phyloP scores from a whole-genome alignment of 2,113 vertebrate species.

The Rhagologus leucostigma region DNA sequence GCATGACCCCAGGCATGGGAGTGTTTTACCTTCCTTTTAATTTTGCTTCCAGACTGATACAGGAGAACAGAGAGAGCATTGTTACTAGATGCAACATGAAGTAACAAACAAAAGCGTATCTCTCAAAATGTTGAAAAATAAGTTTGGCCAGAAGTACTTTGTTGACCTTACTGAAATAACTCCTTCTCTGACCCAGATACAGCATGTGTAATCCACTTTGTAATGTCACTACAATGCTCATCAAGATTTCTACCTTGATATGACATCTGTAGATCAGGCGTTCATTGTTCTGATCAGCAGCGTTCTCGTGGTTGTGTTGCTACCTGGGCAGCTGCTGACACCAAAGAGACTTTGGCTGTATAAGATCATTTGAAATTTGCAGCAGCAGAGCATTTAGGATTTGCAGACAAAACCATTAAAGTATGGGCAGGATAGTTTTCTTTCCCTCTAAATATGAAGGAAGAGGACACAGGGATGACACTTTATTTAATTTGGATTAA shows the following conservation, averaged over 20 bases:
- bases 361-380: slow-evolving; percentile 71
- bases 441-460: slow-evolving; percentile 65
- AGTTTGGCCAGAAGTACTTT: slow-evolving; percentile 58
- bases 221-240: slow-evolving; percentile 67
- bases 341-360: slow-evolving; percentile 69
- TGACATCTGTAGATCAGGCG: slow-evolving; percentile 61
- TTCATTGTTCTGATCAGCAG: slow-evolving; percentile 73
- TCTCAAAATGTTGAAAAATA: slow-evolving; percentile 51
- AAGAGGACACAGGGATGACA: slow-evolving; percentile 67
- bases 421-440: slow-evolving; percentile 59
- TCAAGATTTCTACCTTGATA: slow-evolving; percentile 71
- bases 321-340: slow-evolving; percentile 61
- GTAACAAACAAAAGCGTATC: slow-evolving; percentile 38
- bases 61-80: not conserved
- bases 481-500: slow-evolving; percentile 73
- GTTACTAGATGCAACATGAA: not conserved
- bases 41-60: not conserved
- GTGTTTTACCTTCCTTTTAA: slow-evolving; percentile 9
- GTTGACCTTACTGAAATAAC: slow-evolving; percentile 63
- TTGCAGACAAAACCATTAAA: slow-evolving; percentile 73
- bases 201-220: slow-evolving; percentile 67
- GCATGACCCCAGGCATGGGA: not conserved
- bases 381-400: slow-evolving; percentile 62
- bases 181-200: slow-evolving; percentile 73
- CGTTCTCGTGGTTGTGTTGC: slow-evolving; percentile 46